Evolutionary conservation across 2,888 invertebrate genomes (phyloP).

Genomic region (Melanostoma scalare): DNA sequence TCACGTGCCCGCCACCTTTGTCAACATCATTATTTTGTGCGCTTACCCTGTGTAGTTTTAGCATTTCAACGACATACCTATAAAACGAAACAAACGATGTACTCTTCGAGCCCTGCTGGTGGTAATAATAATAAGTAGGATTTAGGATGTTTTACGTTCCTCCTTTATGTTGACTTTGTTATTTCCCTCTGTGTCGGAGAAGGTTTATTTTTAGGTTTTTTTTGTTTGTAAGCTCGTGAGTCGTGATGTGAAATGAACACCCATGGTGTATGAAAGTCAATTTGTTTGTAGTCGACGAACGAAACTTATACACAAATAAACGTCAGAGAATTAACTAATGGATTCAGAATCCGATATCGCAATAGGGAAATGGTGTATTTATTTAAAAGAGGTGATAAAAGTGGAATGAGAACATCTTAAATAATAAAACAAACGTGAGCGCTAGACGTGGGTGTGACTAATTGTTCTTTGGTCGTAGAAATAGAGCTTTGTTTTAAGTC

Average conservation of each 20-base stretch:
- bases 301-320: conserved; percentile 66
- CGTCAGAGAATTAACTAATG: conserved; percentile 67
- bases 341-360: conserved; percentile 62
- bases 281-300: conserved; percentile 57
- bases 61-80: conserved; percentile 38
- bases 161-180: conserved; percentile 57
- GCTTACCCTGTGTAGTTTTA: conserved; percentile 37
- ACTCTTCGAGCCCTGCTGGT: conserved; percentile 33
- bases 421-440: conserved; percentile 22
- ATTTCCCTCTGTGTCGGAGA: conserved; percentile 42
- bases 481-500: conserved; percentile 18
- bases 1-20: conserved; percentile 59
- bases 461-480: conserved; percentile 28
- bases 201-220: conserved; percentile 22
- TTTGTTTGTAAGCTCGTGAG: conserved; percentile 31
- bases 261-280: conserved; percentile 65
- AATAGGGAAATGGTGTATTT: conserved; percentile 50
- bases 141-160: conserved; percentile 59
- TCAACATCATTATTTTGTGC: conserved; percentile 45
- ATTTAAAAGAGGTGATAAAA: conserved; percentile 37
- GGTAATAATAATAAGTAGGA: conserved; percentile 64
- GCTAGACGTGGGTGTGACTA: conserved; percentile 54
- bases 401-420: conserved; percentile 20
- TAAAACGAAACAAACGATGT: conserved; percentile 31
- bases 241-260: conserved; percentile 69